A percentile compares a stretch with the other conserved stretches of the same genome.
Evolutionary conservation across 1,140 invertebrate genomes (phyloP).

Genomic region (Marisa cornuarietis): DNA sequence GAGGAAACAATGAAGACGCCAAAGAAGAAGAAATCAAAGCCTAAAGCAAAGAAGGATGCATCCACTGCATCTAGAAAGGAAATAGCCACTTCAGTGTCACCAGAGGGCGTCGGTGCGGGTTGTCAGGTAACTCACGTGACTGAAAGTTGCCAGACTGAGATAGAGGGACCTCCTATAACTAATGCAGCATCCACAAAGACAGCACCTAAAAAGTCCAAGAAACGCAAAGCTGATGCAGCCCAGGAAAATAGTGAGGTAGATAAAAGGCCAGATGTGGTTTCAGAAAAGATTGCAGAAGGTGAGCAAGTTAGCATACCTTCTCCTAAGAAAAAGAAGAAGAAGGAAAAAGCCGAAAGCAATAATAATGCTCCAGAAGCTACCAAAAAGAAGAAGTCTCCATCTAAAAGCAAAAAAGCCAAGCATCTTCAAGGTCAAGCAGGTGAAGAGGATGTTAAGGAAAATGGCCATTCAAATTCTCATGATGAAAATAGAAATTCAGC

Average conservation of each 20-base stretch:
- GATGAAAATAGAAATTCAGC: background rate
- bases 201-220: conserved; percentile 24
- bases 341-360: conserved; percentile 21
- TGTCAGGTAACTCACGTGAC: conserved; percentile 4
- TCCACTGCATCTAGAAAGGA: conserved; percentile 10
- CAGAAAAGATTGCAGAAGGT: conserved; percentile 24
- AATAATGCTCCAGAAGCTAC: conserved; percentile 5
- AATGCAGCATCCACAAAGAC: conserved; percentile 20
- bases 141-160: background rate
- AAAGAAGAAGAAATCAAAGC: conserved; percentile 20
- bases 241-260: conserved; percentile 4
- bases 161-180: background rate
- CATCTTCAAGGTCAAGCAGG: background rate
- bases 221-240: conserved; percentile 16
- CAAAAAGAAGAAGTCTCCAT: conserved; percentile 23
- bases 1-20: background rate
- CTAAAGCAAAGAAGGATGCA: conserved; percentile 20
- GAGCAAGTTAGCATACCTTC: conserved; percentile 12
- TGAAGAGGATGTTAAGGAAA: background rate
- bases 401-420: conserved; percentile 17
- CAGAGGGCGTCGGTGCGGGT: background rate
- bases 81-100: background rate
- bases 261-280: conserved; percentile 20
- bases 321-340: conserved; percentile 38
- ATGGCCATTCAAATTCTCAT: conserved; percentile 8